Base-by-base conservation (phyloP, 1,140 invertebrate species). In the silkworm (Bombyx mori) region DNA sequence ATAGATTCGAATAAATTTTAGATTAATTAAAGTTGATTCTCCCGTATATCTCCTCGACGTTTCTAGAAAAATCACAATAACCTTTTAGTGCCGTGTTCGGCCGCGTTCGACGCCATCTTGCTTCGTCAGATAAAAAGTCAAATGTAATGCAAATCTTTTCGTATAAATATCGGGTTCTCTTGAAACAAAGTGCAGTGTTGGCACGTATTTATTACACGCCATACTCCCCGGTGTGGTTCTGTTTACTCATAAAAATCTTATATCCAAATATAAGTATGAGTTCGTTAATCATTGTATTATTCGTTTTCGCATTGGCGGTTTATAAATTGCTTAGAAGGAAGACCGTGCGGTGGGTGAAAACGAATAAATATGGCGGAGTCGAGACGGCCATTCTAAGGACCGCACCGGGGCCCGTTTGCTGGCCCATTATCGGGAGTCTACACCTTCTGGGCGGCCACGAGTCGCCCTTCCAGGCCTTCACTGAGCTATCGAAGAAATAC, bases 381-480 rank as follows among this genome's bases (percentile, higher is more conserved):
- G 66, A 63, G 26, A 51, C 68, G 22, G 56, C 61, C 5, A 66
- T 60, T 26, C 62, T 81, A 18, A 73, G 71, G 71, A 63, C 59
- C 51, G 88, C 91, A 0, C 90, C 90, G 8, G 92, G 92, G 2
- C 93, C 93, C 0, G 77, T 73, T n/a, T 89, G 91, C 6, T 90
- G 91, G 81, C 94, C 94, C 0, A 58, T 95, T 8, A 85, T 95
- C 48, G 95, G 94, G 5, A 92, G 91, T 71, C 82, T 95, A 52
- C 91, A 93, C 75, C 86, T 92, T 42, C 78, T 96, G 35, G 91
- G 90, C 1, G 88, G 89, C 49, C 86, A 91, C 60, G 89, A 90
- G 10, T 92, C 91, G 4, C 93, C 94, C 0, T 95, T 95, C 68
- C 89, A 92, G 57, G 92, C 91, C 1, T 94, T 96, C 68, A 92